phyloP scores from a whole-genome alignment of 2,888 invertebrate genomes.

The Tethea ocularis region DNA sequence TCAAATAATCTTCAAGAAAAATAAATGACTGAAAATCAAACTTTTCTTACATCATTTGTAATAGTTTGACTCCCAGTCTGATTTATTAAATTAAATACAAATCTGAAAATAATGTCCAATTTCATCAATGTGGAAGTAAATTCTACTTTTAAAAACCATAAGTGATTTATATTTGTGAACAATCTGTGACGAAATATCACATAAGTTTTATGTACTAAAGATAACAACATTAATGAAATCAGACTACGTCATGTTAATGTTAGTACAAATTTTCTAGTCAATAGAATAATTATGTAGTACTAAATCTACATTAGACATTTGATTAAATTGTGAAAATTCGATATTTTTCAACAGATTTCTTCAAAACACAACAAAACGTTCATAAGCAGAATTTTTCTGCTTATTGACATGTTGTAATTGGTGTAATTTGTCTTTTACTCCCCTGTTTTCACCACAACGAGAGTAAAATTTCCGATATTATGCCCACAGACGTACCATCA shows the following conservation, averaged over 20 bases:
- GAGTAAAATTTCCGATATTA: background rate
- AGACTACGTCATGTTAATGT: slow-evolving; percentile 27
- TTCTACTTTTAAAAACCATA: background rate
- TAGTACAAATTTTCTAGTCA: slow-evolving; percentile 53
- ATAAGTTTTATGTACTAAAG: background rate
- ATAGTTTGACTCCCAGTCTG: background rate
- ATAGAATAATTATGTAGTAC: slow-evolving; percentile 50
- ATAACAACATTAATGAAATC: slow-evolving; percentile 2
- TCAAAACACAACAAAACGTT: slow-evolving; percentile 10
- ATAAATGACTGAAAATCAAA: background rate
- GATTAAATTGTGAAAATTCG: background rate
- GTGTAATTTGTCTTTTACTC: background rate
- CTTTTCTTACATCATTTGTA: background rate
- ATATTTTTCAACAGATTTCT: background rate
- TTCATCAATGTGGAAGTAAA: background rate
- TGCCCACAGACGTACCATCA: no score
- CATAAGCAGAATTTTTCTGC: background rate
- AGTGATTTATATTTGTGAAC: background rate
- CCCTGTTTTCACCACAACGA: background rate
- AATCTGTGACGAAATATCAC: background rate
- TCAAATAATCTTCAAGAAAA: background rate
- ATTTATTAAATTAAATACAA: background rate
- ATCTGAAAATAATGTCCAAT: background rate
- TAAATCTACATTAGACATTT: slow-evolving; percentile 29
- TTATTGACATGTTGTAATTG: background rate